Evolutionary conservation across 2,113 vertebrate species (phyloP).

Genomic region (Lagopus leucura): DNA sequence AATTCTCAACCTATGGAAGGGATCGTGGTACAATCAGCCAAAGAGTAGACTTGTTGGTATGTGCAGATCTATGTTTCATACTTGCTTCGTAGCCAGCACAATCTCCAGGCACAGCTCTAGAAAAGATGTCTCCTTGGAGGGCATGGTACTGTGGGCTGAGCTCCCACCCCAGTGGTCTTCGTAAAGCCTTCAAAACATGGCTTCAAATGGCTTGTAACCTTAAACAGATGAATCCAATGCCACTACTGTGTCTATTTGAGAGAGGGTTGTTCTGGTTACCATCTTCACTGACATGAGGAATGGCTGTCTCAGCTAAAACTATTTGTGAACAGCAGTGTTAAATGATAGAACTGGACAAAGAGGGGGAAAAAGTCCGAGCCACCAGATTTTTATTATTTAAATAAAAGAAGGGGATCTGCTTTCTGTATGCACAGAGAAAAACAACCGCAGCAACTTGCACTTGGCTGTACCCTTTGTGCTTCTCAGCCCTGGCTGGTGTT

Average conservation of each 20-base stretch:
- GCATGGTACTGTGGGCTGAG: neutral
- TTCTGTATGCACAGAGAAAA: neutral
- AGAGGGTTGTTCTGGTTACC: neutral
- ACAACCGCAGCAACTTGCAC: neutral
- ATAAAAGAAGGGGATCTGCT: neutral
- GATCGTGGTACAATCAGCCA: neutral
- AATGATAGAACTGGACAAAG: neutral
- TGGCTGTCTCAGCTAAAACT: neutral
- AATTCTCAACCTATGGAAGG: neutral
- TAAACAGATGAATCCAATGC: neutral
- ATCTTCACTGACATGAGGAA: neutral
- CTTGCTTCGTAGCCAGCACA: neutral
- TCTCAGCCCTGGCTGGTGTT: neutral
- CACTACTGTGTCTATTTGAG: neutral
- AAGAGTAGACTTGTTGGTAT: neutral
- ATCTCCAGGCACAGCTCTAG: neutral
- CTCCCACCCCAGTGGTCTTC: neutral
- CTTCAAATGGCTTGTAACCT: neutral
- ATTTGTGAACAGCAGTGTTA: neutral
- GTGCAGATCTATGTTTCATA: neutral
- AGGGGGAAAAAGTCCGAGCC: neutral
- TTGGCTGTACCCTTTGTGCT: neutral
- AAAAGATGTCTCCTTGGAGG: neutral
- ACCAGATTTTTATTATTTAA: neutral
- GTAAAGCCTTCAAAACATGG: neutral